These are phyloP conservation scores for Otis tarda DNA, from an alignment of 2,113 vertebrate genomes.

Conservation along the genomic window DNA sequence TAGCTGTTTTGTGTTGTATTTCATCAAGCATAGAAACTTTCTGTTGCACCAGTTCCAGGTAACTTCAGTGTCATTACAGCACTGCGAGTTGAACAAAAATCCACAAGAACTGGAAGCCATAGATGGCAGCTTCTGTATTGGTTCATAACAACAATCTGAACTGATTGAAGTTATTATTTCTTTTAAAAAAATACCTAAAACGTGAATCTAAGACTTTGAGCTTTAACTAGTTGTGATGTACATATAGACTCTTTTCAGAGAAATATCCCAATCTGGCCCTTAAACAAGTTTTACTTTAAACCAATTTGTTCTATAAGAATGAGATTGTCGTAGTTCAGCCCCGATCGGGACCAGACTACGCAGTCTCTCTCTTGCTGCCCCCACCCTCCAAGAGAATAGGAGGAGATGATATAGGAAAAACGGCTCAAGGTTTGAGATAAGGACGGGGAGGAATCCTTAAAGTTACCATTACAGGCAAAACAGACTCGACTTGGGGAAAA, in stretches of 20 bases:
- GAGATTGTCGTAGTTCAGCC: too few relatives aligned
- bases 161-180: neutral
- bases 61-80: neutral
- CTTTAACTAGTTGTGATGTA: neutral
- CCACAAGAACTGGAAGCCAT: neutral
- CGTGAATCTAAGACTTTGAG: neutral
- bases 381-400: too few relatives aligned
- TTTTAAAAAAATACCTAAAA: neutral
- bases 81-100: neutral
- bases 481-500: too few relatives aligned
- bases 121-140: neutral
- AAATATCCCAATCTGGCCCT: neutral
- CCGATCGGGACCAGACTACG: too few relatives aligned
- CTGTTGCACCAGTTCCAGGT: neutral
- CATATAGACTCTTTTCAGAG: neutral
- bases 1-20: neutral
- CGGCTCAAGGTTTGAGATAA: too few relatives aligned
- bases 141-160: neutral
- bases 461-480: too few relatives aligned
- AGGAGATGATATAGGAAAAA: too few relatives aligned
- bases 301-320: neutral
- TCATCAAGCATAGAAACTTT: neutral
- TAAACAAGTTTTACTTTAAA: neutral
- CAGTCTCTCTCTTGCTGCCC: too few relatives aligned
- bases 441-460: too few relatives aligned